phyloP scores from a whole-genome alignment of 2,888 invertebrate genomes.

The Plagodis pulveraria region DNA sequence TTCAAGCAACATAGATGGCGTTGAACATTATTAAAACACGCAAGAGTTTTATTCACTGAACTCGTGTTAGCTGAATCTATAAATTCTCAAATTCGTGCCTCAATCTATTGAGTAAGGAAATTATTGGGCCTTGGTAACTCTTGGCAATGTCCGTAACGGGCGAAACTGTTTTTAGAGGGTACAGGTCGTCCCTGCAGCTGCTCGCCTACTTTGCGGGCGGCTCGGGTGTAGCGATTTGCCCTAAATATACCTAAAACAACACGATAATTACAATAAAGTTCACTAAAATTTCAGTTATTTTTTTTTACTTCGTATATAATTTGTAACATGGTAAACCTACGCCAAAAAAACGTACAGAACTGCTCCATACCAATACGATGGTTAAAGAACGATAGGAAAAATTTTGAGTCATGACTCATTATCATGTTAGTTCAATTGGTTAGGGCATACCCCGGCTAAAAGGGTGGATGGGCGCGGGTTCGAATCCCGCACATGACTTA shows the following conservation, averaged over 20 bases:
- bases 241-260: constrained; percentile 28
- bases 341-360: too few species aligned
- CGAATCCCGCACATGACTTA: too few species aligned
- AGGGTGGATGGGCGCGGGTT: too few species aligned
- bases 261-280: too few species aligned
- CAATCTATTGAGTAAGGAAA: constrained; percentile 98
- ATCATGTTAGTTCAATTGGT: too few species aligned
- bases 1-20: constrained; percentile 5
- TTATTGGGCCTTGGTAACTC: constrained; percentile 97
- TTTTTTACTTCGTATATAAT: too few species aligned
- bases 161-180: constrained; percentile 90
- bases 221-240: constrained; percentile 93
- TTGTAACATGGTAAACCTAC: too few species aligned
- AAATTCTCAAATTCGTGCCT: constrained; percentile 4
- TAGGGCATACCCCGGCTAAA: too few species aligned
- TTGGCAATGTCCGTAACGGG: constrained; percentile 89
- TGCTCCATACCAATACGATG: too few species aligned
- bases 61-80: background rate
- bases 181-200: constrained; percentile 93
- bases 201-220: constrained; percentile 91
- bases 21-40: constrained; percentile 3
- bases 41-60: constrained; percentile 5
- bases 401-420: too few species aligned
- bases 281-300: too few species aligned
- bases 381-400: too few species aligned